Percentiles rank a stretch among this genome's conserved stretches.
phyloP scores from a whole-genome alignment of 2,888 invertebrate species.

The Drosophila greeni region DNA sequence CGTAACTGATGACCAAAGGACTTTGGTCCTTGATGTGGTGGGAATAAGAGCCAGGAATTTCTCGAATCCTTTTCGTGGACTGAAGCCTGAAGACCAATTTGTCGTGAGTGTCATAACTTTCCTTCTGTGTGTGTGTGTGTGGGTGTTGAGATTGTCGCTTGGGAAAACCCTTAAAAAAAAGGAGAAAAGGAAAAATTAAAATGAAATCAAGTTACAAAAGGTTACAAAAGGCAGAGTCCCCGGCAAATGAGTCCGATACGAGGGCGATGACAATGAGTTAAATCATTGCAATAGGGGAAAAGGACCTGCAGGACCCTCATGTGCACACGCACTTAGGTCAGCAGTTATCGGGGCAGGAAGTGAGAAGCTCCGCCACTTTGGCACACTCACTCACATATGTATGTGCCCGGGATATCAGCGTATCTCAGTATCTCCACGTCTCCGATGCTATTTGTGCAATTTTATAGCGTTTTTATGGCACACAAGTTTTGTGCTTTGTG shows the following conservation, averaged over 20 bases:
- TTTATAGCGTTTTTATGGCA: conserved; percentile 70
- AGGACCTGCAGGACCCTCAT: conserved; percentile 44
- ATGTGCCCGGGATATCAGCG: conserved; percentile 7
- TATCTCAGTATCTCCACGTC: conserved; percentile 33
- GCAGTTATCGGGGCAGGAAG: conserved; percentile 52
- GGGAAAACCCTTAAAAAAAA: conserved; percentile 6
- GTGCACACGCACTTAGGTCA: conserved; percentile 66
- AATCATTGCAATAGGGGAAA: conserved; percentile 1
- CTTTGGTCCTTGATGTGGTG: conserved; percentile 9
- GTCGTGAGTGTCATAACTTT: conserved; percentile 62
- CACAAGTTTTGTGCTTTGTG: conserved; percentile 56
- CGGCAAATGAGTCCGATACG: conserved; percentile 32
- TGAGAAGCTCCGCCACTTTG: conserved; percentile 13
- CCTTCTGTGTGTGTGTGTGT: conserved; percentile 41
- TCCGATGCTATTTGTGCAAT: conserved; percentile 64
- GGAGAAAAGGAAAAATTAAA: conserved; percentile 46
- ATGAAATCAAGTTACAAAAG: conserved; percentile 59
- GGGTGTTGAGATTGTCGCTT: conserved; percentile 44
- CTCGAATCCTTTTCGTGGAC: conserved; percentile 46
- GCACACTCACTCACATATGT: conserved; percentile 31
- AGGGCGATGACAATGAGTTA: conserved; percentile 53
- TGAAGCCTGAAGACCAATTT: conserved; percentile 64
- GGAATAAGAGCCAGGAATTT: conserved; percentile 26
- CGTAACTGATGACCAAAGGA: conserved; percentile 56
- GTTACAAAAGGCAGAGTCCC: conserved; percentile 19